Evolutionary conservation across 2,113 vertebrate genomes (phyloP).

Genomic region (Nothobranchius furzeri): DNA sequence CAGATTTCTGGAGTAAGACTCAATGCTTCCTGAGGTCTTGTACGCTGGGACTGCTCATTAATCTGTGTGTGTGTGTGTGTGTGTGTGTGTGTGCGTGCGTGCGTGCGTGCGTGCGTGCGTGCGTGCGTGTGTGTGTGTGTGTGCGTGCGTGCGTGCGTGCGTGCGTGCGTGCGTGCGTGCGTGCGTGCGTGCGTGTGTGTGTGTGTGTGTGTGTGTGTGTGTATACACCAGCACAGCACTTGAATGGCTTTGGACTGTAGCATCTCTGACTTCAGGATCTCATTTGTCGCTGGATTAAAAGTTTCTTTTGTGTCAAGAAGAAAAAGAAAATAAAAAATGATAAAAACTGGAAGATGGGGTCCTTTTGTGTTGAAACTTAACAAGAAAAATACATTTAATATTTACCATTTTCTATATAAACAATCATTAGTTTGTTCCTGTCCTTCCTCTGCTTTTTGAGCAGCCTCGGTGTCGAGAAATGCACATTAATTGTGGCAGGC

Average conservation of each 20-base stretch:
- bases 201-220: slow-evolving; percentile 25
- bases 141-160: neutral
- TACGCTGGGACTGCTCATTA: neutral
- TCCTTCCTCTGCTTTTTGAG: no score
- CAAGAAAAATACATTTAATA: no score
- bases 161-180: no score
- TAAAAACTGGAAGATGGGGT: slow-evolving; percentile 52
- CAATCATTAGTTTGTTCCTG: no score
- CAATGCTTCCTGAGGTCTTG: neutral
- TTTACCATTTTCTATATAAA: no score
- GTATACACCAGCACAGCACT: slow-evolving; percentile 51
- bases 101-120: no score
- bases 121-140: slow-evolving; percentile 13
- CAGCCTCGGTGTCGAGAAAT: no score
- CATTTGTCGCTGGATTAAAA: slow-evolving; percentile 36
- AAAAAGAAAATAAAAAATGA: slow-evolving; percentile 51
- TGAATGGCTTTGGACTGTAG: slow-evolving; percentile 65
- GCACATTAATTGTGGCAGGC: no score
- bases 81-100: no score
- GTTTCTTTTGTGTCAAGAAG: slow-evolving; percentile 58
- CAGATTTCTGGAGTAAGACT: neutral
- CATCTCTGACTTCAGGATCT: slow-evolving; percentile 41
- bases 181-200: neutral
- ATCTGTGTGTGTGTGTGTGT: neutral
- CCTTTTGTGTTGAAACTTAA: slow-evolving; percentile 10